Conservation (phyloP, 2,797 vertebrate species). For the Yasuhikotakia modesta region DNA sequence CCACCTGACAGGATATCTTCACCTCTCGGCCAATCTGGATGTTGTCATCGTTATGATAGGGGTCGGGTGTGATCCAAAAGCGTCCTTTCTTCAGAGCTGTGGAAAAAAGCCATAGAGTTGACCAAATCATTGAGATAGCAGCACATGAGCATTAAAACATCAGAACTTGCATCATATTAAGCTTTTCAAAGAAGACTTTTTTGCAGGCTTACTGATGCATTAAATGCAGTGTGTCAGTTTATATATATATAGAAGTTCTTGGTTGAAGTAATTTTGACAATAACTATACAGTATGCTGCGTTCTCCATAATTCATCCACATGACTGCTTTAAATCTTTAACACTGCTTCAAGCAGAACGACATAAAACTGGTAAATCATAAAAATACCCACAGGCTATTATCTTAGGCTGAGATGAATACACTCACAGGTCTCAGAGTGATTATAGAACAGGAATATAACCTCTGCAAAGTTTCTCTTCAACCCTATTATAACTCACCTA, state of each 20-base stretch:
- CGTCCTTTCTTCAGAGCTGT: constrained; percentile 90
- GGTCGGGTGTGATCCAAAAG: constrained; percentile 96
- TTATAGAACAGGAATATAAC: too few relatives aligned
- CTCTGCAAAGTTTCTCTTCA: too few relatives aligned
- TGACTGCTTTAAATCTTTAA: constrained; percentile 16
- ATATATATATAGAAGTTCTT: constrained; percentile 32
- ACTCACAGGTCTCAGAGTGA: too few relatives aligned
- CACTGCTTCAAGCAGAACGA: constrained; percentile 1
- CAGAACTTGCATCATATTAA: background rate
- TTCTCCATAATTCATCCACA: constrained; percentile 25
- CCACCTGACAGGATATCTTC: constrained; percentile 96
- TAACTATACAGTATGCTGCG: background rate
- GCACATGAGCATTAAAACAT: background rate
- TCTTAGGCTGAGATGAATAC: constrained; percentile 10
- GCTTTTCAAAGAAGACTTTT: constrained; percentile 14
- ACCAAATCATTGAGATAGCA: background rate
- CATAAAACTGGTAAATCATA: background rate
- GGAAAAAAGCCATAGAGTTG: background rate
- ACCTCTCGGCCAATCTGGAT: constrained; percentile 96
- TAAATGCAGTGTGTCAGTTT: constrained; percentile 34
- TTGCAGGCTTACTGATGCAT: constrained; percentile 31
- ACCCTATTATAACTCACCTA: too few relatives aligned
- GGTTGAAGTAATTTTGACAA: constrained; percentile 24
- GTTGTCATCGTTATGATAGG: constrained; percentile 95
- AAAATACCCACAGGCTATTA: background rate